Conservation (phyloP, 2,888 invertebrate species). For the Drosophila dives region DNA sequence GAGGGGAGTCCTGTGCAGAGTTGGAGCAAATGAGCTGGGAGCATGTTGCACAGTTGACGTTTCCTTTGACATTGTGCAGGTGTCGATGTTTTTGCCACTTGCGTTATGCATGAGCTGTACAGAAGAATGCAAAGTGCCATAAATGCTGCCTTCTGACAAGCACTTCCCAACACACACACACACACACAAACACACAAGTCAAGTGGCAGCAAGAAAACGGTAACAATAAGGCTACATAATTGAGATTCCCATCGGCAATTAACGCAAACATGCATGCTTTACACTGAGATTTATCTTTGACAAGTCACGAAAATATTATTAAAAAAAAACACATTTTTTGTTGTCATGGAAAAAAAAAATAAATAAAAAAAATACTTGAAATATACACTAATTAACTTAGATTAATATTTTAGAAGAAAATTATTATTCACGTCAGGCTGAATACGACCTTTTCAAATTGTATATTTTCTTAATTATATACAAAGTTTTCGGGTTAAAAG, state of each 20-base stretch:
- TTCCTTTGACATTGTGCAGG: conserved; percentile 18
- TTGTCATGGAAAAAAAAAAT: neutral
- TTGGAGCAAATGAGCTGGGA: neutral
- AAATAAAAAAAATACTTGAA: too few relatives aligned
- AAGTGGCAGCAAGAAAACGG: conserved; percentile 1
- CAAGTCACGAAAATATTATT: neutral
- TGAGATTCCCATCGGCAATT: conserved; percentile 21
- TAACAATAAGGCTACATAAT: conserved; percentile 3
- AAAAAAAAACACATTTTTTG: neutral
- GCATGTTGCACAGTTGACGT: conserved; percentile 4
- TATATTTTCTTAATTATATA: neutral
- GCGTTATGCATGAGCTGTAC: conserved; percentile 58
- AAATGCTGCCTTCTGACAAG: conserved; percentile 62
- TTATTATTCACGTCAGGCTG: neutral
- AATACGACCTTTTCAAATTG: neutral
- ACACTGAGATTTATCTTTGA: neutral
- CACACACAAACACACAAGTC: conserved; percentile 7
- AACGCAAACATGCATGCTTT: neutral
- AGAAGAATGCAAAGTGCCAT: conserved; percentile 63
- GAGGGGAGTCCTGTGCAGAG: neutral
- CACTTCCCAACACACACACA: conserved; percentile 13
- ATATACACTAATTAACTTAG: too few relatives aligned
- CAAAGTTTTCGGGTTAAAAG: neutral
- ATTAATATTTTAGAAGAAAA: too few relatives aligned
- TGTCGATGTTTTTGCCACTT: conserved; percentile 38